phyloP scores from a whole-genome alignment of 2,113 vertebrate genomes.

The Tetraodon nigroviridis region DNA sequence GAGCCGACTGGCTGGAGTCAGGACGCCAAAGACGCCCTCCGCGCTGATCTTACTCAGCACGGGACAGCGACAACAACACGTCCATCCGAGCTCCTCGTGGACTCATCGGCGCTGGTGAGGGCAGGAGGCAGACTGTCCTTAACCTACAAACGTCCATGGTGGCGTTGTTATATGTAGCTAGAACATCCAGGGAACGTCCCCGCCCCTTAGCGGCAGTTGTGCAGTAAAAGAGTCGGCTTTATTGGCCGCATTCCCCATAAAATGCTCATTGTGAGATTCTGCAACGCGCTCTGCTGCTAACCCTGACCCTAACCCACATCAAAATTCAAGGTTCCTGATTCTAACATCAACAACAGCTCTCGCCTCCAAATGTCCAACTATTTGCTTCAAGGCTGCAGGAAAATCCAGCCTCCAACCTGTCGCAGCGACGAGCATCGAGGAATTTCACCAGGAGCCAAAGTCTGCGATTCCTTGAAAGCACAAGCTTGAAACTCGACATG shows the following conservation, averaged over 20 bases:
- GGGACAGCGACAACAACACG: background rate
- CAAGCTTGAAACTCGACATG: constrained; percentile 23
- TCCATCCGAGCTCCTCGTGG: too few species aligned
- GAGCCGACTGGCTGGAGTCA: constrained; percentile 12
- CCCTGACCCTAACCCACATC: too few species aligned
- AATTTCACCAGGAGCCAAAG: constrained; percentile 17
- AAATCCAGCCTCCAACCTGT: constrained; percentile 6
- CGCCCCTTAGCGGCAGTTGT: constrained; percentile 10
- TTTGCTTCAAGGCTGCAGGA: constrained; percentile 1
- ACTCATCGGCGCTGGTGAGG: background rate
- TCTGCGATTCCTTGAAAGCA: constrained; percentile 54
- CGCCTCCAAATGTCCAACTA: background rate
- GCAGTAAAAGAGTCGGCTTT: constrained; percentile 31
- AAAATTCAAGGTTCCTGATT: too few species aligned
- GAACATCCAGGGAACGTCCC: constrained; percentile 19
- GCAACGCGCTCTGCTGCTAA: constrained; percentile 10
- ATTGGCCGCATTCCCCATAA: constrained; percentile 21
- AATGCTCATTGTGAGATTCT: constrained; percentile 15
- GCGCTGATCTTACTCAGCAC: background rate
- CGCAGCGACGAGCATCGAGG: background rate
- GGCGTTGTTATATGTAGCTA: constrained; percentile 25
- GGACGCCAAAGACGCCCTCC: constrained; percentile 1
- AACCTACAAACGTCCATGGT: too few species aligned
- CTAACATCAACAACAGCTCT: too few species aligned
- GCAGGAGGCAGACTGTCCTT: constrained; percentile 1